These are phyloP conservation scores for Isichthys henryi DNA, from an alignment of 2,113 vertebrate genomes.

Conservation along the genomic window DNA sequence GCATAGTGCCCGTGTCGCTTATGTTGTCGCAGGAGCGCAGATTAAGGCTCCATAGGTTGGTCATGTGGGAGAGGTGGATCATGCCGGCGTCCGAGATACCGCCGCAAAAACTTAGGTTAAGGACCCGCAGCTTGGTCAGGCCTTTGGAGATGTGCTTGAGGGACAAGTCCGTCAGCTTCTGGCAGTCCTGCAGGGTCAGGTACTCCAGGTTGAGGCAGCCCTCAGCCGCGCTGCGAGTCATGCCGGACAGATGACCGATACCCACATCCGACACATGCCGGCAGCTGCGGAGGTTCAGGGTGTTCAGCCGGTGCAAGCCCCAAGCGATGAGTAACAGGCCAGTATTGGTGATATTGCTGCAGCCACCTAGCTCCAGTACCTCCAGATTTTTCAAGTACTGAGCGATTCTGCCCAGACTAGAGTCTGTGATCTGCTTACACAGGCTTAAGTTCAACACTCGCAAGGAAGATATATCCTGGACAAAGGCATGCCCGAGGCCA, in stretches of 20 bases:
- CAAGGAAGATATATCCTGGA: constrained; percentile 90
- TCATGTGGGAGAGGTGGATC: constrained; percentile 95
- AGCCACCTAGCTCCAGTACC: constrained; percentile 91
- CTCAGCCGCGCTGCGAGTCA: constrained; percentile 92
- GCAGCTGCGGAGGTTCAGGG: constrained; percentile 94
- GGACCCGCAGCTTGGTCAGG: constrained; percentile 79
- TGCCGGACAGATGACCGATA: constrained; percentile 92
- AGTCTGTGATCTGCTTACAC: constrained; percentile 98
- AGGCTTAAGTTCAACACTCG: constrained; percentile 91
- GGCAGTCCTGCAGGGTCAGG: constrained; percentile 95
- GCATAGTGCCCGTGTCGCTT: constrained; percentile 95
- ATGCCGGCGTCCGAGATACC: constrained; percentile 94
- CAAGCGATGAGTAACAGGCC: constrained; percentile 91
- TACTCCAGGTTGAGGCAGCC: constrained; percentile 92
- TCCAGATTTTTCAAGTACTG: constrained; percentile 95
- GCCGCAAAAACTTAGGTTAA: constrained; percentile 97
- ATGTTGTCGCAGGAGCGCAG: constrained; percentile 96
- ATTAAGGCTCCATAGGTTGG: constrained; percentile 88
- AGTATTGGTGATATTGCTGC: constrained; percentile 97
- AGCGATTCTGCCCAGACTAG: constrained; percentile 91
- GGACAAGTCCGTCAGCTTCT: constrained; percentile 91
- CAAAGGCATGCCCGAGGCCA: constrained; percentile 95
- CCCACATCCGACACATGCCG: constrained; percentile 95
- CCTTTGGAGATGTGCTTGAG: constrained; percentile 93
- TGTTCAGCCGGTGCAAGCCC: constrained; percentile 94